Base-by-base conservation (phyloP, 2,797 vertebrate species). In the Fratercula arctica region DNA sequence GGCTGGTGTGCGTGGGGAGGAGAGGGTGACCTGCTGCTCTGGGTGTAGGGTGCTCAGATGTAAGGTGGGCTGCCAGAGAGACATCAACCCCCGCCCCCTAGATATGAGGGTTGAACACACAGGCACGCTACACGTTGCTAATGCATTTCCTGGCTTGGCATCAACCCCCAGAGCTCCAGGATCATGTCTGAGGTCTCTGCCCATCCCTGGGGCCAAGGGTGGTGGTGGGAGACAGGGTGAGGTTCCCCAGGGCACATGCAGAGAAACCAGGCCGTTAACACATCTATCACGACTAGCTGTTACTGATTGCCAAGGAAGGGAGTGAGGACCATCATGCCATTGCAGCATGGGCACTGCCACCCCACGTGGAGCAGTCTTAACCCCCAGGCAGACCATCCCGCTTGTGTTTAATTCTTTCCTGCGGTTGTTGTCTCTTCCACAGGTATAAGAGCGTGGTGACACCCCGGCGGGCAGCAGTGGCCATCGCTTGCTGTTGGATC, bases 361-460 rank as follows among this genome's bases (percentile, higher is more conserved):
- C n/a, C 21, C 28, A 13, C 1, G 2, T n/a, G 54, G 64, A 61
- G 45, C 74, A 41, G 20, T 17, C 45, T n/a, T 29, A 28, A 13
- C 6, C 63, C 13, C 39, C 37, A 39, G 8, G 21, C 33, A 31
- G 48, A 70, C 23, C 48, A 29, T n/a, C 50, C 9, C 2, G 0
- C 46, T 46, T 5, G 2, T 9, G 20, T n/a, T 53, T 77, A 28
- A 92, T 13, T 24, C 23, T 37, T 29, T 11, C n/a, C 39, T 24
- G 5, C 0, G 15, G 8, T 63, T 50, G 6, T 33, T 64, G 66
- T 90, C 70, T 70, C 77, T 46, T 85, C 85, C 37, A 15, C 97
- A 99, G 99, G 97, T 99, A 99, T 86, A 99, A 98, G 98, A 98
- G 96, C 1, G 96, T 99, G 97, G 99, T 99, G 96, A 99, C 99